Conservation (phyloP, 2,113 vertebrate species). For the Ageneiosus marmoratus region DNA sequence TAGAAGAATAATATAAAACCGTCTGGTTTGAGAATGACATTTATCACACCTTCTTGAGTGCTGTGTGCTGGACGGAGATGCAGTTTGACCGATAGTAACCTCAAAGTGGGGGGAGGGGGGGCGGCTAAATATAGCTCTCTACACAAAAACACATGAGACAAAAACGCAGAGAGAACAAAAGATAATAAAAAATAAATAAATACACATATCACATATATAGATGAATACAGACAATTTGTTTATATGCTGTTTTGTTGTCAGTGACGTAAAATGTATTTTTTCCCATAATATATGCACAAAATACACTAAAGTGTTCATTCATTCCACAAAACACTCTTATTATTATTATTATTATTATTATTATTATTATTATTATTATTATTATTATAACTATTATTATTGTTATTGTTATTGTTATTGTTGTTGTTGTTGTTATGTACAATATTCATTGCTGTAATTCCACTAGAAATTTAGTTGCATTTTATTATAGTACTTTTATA, state of each 20-base stretch:
- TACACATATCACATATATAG: background rate
- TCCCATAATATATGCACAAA: background rate
- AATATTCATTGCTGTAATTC: too few relatives aligned
- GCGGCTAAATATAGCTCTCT: conserved; percentile 57
- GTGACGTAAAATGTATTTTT: background rate
- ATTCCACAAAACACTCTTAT: too few relatives aligned
- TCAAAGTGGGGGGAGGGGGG: background rate
- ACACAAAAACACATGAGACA: conserved; percentile 24
- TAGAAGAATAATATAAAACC: background rate
- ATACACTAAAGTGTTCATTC: too few relatives aligned
- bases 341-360: conserved; percentile 4
- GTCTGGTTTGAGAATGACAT: background rate
- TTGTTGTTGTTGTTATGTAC: background rate
- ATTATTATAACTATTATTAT: too few relatives aligned
- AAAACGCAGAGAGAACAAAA: background rate
- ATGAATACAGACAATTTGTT: background rate
- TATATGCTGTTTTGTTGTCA: background rate
- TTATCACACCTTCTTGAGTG: background rate
- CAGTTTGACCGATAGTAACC: conserved; percentile 76
- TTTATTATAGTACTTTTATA: too few relatives aligned
- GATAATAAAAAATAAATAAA: background rate
- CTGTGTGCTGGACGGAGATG: conserved; percentile 21
- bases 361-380: background rate
- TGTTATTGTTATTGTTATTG: background rate
- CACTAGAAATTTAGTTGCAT: too few relatives aligned